These are phyloP conservation scores for Paramacrobiotus metropolitanus DNA, from an alignment of 1,140 invertebrate genomes.

Conservation along the genomic window DNA sequence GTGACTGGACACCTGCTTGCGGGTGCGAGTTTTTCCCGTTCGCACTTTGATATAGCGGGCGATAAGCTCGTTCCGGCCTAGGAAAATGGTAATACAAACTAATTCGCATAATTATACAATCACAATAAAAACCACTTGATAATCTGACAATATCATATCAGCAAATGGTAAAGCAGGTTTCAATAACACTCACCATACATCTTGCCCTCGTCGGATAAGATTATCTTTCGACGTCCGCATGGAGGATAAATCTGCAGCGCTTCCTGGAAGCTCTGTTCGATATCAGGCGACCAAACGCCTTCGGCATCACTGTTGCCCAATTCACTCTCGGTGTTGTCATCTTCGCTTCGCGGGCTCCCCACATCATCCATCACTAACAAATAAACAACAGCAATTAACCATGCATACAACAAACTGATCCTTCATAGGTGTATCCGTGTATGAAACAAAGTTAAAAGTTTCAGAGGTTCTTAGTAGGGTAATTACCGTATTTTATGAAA, in stretches of 20 bases:
- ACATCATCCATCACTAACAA: too few species aligned
- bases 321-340: conserved; percentile 41
- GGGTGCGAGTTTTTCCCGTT: conserved; percentile 91
- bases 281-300: conserved; percentile 98
- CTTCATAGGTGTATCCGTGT: too few species aligned
- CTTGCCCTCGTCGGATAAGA: conserved; percentile 97
- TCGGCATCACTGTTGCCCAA: conserved; percentile 81
- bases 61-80: conserved; percentile 96
- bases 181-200: conserved; percentile 95
- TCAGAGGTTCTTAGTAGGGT: too few species aligned
- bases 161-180: not conserved
- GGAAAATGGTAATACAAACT: conserved; percentile 22
- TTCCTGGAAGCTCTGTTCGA: conserved; percentile 99
- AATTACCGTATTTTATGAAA: too few species aligned
- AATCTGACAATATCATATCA: not conserved
- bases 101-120: not conserved
- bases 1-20: conserved; percentile 97
- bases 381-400: too few species aligned
- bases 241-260: conserved; percentile 97
- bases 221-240: conserved; percentile 94
- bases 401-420: too few species aligned
- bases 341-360: too few species aligned
- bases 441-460: too few species aligned
- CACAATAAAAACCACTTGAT: not conserved
- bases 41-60: conserved; percentile 95